Evolutionary conservation across 2,888 invertebrate species (phyloP), one percentile per base, ranked within the genome.

Genomic region (Ophion ellenae): DNA sequence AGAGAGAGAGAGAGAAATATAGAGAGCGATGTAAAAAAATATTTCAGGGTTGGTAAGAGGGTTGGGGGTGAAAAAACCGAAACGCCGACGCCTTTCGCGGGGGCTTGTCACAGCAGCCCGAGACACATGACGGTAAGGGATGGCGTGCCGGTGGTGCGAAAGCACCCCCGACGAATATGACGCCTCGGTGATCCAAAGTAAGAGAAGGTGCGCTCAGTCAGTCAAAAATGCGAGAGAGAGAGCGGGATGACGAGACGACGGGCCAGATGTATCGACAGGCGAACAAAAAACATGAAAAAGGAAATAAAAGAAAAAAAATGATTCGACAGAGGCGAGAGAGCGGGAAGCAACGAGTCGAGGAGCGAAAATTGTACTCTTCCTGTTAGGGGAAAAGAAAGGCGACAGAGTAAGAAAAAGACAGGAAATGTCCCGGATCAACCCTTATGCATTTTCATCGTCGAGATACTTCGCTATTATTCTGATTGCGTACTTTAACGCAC

Each of bases 231-330:
- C 64, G 79, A 63, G 78, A 45, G 61, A 74, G 66, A 74, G 66
- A 76, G 75, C 66, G 61, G 81, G 64, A 57, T 36, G 32, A 45
- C 6, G 66, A 32, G 32, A 28, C 17, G 67, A 66, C 11, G 57
- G 57, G 40, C 57, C 24, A 17, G 67, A 36, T 67, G 81, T 45
- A 75, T 79, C 64, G 53, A 82, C 73, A 77, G 79, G 47, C 59
- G 79, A 86, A 70, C 45, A 28, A 45, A 66, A 9, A 64, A 78
- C 77, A 59, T 71, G 81, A 83, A 81, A 83, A 79, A 86, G 66
- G 61, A 57, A 73, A 77, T 80, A 75, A 79, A 66, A 74, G 57
- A 61, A 14, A 40, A 78, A n/a, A 67, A 24, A 63, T 75, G 75
- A 59, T 61, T 81, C 79, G 77, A 24, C 14, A 20, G 79, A 67